Percentiles rank a stretch among this genome's conserved stretches.
Evolutionary conservation across 2,113 vertebrate species (phyloP).

Genomic region (Calidris pugnax): DNA sequence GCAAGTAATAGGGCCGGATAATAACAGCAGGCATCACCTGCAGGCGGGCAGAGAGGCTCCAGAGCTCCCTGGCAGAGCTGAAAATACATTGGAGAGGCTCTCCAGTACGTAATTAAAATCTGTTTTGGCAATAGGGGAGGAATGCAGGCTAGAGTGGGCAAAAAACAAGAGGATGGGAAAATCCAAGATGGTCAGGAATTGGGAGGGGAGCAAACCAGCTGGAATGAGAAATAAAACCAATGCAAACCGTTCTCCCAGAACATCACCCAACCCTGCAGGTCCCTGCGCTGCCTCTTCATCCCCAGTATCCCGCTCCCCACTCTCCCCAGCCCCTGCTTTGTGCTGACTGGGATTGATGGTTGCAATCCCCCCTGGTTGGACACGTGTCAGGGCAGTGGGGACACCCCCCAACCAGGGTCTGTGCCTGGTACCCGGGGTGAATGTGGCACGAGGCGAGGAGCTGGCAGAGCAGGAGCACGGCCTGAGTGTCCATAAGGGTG

Average conservation of each 20-base stretch:
- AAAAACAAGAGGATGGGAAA: neutral
- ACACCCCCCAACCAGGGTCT: neutral
- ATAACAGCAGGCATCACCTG: constrained; percentile 32
- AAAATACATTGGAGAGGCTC: neutral
- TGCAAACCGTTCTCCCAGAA: neutral
- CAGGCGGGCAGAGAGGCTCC: neutral
- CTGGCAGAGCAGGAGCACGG: neutral
- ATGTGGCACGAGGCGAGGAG: neutral
- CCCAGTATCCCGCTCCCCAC: accelerated
- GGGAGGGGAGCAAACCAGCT: neutral
- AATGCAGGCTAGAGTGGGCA: neutral
- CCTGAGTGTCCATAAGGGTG: neutral
- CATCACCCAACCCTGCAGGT: accelerated
- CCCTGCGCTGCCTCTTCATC: neutral
- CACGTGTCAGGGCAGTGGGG: accelerated
- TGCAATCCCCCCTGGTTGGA: accelerated
- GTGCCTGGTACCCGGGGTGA: accelerated
- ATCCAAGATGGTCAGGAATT: neutral
- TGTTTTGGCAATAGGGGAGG: constrained; percentile 32
- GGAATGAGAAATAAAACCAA: neutral
- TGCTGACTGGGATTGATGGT: neutral
- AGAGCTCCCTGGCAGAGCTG: constrained; percentile 8
- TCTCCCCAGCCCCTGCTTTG: neutral
- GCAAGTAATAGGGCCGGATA: neutral
- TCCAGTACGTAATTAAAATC: neutral